These are phyloP conservation scores for Philypnodon macrostomus DNA, from an alignment of 2,797 vertebrate species.

Conservation along the genomic window DNA sequence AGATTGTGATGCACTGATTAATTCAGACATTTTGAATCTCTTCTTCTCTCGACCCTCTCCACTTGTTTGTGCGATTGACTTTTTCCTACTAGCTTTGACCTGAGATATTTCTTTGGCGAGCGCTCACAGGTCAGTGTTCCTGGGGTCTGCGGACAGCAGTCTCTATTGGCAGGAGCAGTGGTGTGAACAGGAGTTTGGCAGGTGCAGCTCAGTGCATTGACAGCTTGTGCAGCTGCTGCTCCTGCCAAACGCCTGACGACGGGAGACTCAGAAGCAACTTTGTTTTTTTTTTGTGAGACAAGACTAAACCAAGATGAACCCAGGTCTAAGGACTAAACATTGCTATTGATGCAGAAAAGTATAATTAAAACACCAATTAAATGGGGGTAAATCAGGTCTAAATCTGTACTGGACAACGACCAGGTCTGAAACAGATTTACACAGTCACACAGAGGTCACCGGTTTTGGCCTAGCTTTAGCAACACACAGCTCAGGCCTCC, in stretches of 20 bases:
- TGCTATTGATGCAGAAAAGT: no score
- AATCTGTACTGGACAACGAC: no score
- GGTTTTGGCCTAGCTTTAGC: conserved; percentile 47
- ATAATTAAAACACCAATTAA: no score
- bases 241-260: no score
- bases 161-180: conserved; percentile 47
- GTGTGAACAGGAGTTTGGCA: conserved; percentile 55
- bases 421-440: no score
- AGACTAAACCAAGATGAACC: no score
- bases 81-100: conserved; percentile 5
- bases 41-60: background rate
- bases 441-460: conserved; percentile 50
- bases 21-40: conserved; percentile 32
- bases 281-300: no score
- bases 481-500: conserved; percentile 40
- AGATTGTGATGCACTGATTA: conserved; percentile 20
- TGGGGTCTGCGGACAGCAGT: conserved; percentile 28
- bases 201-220: conserved; percentile 4
- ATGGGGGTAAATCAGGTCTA: no score
- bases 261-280: conserved; percentile 40
- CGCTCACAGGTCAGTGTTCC: conserved; percentile 15
- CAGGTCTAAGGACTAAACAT: no score
- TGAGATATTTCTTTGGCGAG: conserved; percentile 17
- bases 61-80: conserved; percentile 8
- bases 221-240: no score